Base-by-base conservation (phyloP, 2,113 vertebrate species). In the Apaloderma vittatum region DNA sequence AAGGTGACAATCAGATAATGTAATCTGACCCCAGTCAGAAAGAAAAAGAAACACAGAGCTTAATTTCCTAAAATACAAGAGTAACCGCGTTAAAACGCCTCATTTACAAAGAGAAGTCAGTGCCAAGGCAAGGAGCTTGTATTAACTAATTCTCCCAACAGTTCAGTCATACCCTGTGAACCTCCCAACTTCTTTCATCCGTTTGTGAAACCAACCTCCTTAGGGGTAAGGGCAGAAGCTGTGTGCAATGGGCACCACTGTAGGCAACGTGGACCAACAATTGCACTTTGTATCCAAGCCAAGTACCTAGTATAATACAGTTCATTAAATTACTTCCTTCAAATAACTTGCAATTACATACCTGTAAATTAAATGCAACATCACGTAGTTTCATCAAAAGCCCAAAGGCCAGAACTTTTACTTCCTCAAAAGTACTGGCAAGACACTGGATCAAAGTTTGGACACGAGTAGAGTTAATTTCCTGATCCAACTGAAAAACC, bases 351-450 rank as follows among this genome's bases (percentile, higher is more conserved):
- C 23, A 32, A 71, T 48, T 68, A 71, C 78, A 55, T 96, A 99
- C 99, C 99, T 99, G 98, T 43, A 99, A 98, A n/a, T 94, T 97
- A 54, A 99, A 92, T 19, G 97, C 78, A 40, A 97, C 87, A 32
- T 98, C 93, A 26, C 98, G 98, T 23, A 99, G 98, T 93, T 99
- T 99, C 97, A 97, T 98, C 58, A 99, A 89, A 84, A 99, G 97
- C 18, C 96, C 94, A 62, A 98, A 98, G 8, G 99, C 98, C 90
- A 99, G 97, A 48, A 98, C 94, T 97, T 99, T 99, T 70, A 99
- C 98, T 95, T 99, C 99, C 93, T 99, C 98, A 97, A 99, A 99
- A 96, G 99, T 99, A 98, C 98, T 99, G 88, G 98, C 97, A 16
- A 99, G 97, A 83, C 99, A 99, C 94, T 97, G 98, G 73, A 99